phyloP scores from a whole-genome alignment of 1,140 invertebrate genomes.

The Drosophila nikananu region DNA sequence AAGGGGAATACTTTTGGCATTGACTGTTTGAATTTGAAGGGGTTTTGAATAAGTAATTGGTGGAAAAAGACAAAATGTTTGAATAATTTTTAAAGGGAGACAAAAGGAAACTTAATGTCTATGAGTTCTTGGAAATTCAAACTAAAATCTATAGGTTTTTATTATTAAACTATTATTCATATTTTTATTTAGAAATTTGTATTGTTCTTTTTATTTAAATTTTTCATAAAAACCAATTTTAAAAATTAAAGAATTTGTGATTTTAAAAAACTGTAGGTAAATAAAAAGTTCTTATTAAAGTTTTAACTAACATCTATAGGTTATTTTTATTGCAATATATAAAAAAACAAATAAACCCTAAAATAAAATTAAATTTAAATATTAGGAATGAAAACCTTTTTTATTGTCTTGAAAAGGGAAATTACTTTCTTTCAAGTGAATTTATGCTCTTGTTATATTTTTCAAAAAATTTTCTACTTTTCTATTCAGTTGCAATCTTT shows the following conservation, averaged over 20 bases:
- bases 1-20: slow-evolving; percentile 5
- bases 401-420: too few relatives aligned
- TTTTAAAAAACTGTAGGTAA: too few relatives aligned
- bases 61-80: not conserved
- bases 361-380: not conserved
- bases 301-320: too few relatives aligned
- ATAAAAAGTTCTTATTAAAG: not conserved
- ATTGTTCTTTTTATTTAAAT: too few relatives aligned
- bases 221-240: too few relatives aligned
- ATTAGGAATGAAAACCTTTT: not conserved
- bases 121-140: not conserved
- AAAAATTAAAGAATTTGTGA: too few relatives aligned
- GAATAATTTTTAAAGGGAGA: not conserved
- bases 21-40: not conserved
- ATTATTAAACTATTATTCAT: too few relatives aligned
- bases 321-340: not conserved
- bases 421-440: rapidly evolving
- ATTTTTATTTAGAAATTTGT: too few relatives aligned
- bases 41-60: not conserved
- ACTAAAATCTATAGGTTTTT: not conserved
- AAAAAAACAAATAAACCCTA: not conserved
- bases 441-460: not conserved
- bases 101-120: too few relatives aligned
- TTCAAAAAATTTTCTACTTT: not conserved
- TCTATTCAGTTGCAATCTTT: not conserved